Base-by-base conservation (phyloP, 2,888 invertebrate genomes). In the Yponomeuta evonymella region DNA sequence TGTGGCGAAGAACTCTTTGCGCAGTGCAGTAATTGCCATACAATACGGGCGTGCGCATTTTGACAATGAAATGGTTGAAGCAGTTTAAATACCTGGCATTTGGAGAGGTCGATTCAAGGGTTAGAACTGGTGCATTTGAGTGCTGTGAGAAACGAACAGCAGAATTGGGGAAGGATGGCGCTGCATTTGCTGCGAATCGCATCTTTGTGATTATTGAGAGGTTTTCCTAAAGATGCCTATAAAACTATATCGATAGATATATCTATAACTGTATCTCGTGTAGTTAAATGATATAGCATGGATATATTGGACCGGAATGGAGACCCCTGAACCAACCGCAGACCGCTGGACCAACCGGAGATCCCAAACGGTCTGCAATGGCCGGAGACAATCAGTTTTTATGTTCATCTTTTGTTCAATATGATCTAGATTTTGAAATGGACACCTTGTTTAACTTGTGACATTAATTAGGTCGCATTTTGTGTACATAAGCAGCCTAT, bases 21-120 rank as follows among this genome's bases (percentile, higher is more conserved):
- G 67, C 29, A 67, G 43, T 67, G 67, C 33, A 43, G n/a, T 78
- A 78, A 78, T 77, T 77, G 75, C 30, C 78, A 76, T 73, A 72
- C 72, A 72, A 73, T 66, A 67, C 72, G 73, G 77, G 75, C 76
- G 78, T 80, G 79, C 75, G 73, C 73, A 71, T 77, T 77, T 78
- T 77, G 77, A 73, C 76, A 75, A 75, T 70, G 74, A 75, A 77
- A 75, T 74, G 73, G 71, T 72, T 71, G 51, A 12, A 12, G 15
- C 51, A 58, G 51, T 58, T 15, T 15, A 15, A 58, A 58, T 58
- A 58, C 6, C 51, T 58, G 51, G 15, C 51, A 58, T 58, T 58
- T 58, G 51, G 15, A 58, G 51, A 58, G 51, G 51, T 58, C 51
- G 15, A 15, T 58, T 58, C 51, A 58, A 58, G 51, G 51, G 51